Conservation (phyloP, 2,888 invertebrate species). For the Heliconius ismenius region DNA sequence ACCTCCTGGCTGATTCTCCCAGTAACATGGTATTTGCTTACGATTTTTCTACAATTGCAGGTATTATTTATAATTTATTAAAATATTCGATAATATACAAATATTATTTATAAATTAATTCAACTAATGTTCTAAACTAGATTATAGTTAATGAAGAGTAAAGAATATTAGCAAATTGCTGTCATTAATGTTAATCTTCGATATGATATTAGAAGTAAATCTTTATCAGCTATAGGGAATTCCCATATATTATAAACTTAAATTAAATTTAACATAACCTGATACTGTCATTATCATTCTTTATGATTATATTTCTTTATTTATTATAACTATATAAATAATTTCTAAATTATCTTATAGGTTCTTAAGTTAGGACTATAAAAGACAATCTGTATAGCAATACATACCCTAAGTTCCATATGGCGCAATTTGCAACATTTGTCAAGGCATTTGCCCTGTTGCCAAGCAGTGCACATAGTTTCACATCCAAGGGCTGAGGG, state of each 20-base stretch:
- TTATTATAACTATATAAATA: not conserved
- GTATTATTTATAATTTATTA: not conserved
- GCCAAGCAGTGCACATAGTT: constrained; percentile 91
- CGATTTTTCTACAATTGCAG: constrained; percentile 86
- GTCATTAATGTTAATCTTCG: not conserved
- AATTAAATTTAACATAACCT: not conserved
- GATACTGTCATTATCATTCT: not conserved
- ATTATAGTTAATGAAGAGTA: constrained; percentile 7
- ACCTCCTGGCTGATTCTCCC: constrained; percentile 92
- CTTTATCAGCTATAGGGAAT: not conserved
- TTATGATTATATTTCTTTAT: not conserved
- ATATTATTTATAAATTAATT: not conserved
- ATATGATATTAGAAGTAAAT: not conserved
- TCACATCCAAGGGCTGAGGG: constrained; percentile 91
- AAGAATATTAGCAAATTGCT: not conserved
- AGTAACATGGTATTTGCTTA: constrained; percentile 91
- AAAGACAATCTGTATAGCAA: not conserved
- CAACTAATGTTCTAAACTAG: not conserved
- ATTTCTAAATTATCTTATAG: not conserved
- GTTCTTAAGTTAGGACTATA: not conserved
- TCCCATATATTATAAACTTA: not conserved
- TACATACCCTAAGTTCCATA: constrained; percentile 89
- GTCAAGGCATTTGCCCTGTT: constrained; percentile 89
- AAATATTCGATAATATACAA: not conserved
- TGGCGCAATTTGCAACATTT: constrained; percentile 91